A percentile compares a stretch with the other conserved stretches of the same genome.
phyloP scores from a whole-genome alignment of 2,113 vertebrate species.

The Trogon surrucura region DNA sequence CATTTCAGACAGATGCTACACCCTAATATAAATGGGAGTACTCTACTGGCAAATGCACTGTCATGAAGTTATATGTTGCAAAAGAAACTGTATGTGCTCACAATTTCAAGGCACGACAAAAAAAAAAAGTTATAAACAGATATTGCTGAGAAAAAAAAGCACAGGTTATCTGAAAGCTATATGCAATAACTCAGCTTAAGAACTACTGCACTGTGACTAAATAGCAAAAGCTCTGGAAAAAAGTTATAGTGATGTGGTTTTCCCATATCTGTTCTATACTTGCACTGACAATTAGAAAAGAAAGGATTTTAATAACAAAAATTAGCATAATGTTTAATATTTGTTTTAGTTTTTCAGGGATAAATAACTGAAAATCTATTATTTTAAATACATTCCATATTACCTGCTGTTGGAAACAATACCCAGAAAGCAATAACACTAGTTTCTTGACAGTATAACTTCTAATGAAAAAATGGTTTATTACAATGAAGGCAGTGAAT shows the following conservation, averaged over 20 bases:
- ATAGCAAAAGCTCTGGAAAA: neutral
- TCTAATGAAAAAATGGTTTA: neutral
- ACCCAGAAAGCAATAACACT: neutral
- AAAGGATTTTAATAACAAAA: neutral
- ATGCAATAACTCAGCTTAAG: neutral
- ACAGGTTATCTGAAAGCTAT: neutral
- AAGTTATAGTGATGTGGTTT: neutral
- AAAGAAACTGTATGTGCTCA: neutral
- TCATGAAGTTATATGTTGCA: neutral
- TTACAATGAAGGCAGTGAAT: conserved; percentile 1
- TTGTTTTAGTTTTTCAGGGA: neutral
- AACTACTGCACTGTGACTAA: neutral
- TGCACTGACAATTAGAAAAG: neutral
- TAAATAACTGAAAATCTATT: conserved; percentile 20
- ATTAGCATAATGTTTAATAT: neutral
- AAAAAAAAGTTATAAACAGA: neutral
- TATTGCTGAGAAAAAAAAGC: neutral
- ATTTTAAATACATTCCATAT: neutral
- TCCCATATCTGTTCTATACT: neutral
- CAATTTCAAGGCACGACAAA: conserved; percentile 6
- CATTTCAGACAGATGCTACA: neutral
- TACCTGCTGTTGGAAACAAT: neutral
- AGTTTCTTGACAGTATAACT: neutral
- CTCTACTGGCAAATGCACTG: neutral
- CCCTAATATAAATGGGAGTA: neutral